These are phyloP conservation scores for Nomada hirtipes DNA, from an alignment of 2,888 invertebrate genomes.

Conservation along the genomic window DNA sequence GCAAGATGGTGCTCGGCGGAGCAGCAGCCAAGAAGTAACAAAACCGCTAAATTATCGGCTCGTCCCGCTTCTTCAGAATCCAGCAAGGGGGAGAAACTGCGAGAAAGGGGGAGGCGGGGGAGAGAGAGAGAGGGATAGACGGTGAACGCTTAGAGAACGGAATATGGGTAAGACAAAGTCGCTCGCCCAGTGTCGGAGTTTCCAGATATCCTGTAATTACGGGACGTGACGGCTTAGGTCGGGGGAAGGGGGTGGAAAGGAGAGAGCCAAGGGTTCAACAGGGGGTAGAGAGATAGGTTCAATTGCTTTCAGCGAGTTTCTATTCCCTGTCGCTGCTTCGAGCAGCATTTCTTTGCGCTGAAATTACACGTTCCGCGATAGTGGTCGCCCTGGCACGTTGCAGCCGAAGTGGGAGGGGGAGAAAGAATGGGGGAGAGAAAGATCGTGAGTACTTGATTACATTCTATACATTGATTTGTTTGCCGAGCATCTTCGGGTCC, in stretches of 20 bases:
- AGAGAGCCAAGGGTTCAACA: slow-evolving; percentile 1
- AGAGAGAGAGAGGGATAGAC: not conserved
- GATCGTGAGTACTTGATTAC: slow-evolving; percentile 41
- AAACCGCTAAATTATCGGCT: slow-evolving; percentile 80
- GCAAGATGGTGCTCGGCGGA: slow-evolving; percentile 59
- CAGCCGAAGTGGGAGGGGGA: not conserved
- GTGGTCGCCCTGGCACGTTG: slow-evolving; percentile 12
- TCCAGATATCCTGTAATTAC: slow-evolving; percentile 60
- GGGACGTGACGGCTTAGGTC: slow-evolving; percentile 21
- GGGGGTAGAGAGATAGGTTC: slow-evolving; percentile 39
- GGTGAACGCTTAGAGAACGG: slow-evolving; percentile 17
- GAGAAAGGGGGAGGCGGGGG: no score
- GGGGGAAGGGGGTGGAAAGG: not conserved
- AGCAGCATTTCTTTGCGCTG: slow-evolving; percentile 30
- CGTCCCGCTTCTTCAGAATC: slow-evolving; percentile 69
- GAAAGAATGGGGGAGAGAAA: not conserved
- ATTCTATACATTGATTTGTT: slow-evolving; percentile 50
- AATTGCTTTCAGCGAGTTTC: slow-evolving; percentile 58
- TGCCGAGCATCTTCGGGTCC: slow-evolving; percentile 13
- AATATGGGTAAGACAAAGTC: slow-evolving; percentile 56
- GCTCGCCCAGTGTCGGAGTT: slow-evolving; percentile 43
- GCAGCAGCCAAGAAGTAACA: slow-evolving; percentile 72
- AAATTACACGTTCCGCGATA: slow-evolving; percentile 46
- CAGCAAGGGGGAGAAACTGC: not conserved
- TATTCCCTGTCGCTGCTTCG: slow-evolving; percentile 50